phyloP scores from a whole-genome alignment of 2,797 vertebrate genomes.

The Gambelia wislizenii region DNA sequence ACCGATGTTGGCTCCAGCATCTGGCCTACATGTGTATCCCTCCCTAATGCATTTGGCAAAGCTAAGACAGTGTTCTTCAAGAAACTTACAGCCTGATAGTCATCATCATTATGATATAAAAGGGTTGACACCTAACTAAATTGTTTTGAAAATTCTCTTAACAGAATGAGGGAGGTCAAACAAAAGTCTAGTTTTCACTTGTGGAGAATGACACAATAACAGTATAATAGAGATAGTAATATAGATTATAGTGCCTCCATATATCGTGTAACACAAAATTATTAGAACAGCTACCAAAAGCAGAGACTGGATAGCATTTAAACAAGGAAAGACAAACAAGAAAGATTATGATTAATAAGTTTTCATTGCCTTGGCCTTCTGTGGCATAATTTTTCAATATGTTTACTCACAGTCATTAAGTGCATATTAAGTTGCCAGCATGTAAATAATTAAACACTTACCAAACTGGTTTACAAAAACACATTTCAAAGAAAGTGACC shows the following conservation, averaged over 20 bases:
- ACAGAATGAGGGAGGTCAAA: background rate
- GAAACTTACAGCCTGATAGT: background rate
- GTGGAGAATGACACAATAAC: background rate
- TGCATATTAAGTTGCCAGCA: background rate
- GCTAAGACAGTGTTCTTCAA: background rate
- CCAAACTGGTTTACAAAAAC: background rate
- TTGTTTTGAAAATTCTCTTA: slow-evolving; percentile 4
- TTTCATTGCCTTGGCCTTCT: background rate
- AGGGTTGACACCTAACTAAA: slow-evolving; percentile 3
- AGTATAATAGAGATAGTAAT: background rate
- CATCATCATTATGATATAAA: background rate
- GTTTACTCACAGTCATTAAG: background rate
- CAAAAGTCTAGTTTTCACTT: background rate
- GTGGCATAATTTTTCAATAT: background rate
- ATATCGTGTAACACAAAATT: background rate
- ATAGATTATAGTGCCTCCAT: too few relatives aligned
- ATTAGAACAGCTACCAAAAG: background rate
- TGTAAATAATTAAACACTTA: background rate
- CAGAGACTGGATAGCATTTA: background rate
- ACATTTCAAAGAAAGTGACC: background rate
- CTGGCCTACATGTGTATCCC: background rate
- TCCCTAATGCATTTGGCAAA: background rate
- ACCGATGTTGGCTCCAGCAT: background rate
- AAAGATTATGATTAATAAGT: background rate
- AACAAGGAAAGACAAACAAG: background rate